Conservation (phyloP, 2,113 vertebrate species). For the Saccopteryx leptura region DNA sequence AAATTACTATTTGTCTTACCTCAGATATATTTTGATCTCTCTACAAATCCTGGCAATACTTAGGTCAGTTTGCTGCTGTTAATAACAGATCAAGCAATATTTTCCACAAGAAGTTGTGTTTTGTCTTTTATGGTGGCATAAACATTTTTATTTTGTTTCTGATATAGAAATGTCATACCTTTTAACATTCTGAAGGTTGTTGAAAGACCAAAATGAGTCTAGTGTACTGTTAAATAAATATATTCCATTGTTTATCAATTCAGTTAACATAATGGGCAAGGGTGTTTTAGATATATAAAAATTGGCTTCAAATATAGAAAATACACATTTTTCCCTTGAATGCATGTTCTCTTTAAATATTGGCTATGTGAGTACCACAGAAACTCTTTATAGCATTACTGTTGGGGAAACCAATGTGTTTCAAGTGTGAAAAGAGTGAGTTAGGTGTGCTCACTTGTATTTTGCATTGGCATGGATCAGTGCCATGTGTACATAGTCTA, state of each 20-base stretch:
- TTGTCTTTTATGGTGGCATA: slow-evolving; percentile 54
- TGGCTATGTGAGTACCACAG: neutral
- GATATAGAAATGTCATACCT: slow-evolving; percentile 56
- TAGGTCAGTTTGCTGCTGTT: slow-evolving; percentile 56
- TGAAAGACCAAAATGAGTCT: slow-evolving; percentile 44
- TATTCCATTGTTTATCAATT: slow-evolving; percentile 5
- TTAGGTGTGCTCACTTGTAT: no score
- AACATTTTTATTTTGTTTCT: slow-evolving; percentile 47
- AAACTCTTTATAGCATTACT: neutral
- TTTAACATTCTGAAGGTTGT: slow-evolving; percentile 43
- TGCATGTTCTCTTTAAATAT: neutral
- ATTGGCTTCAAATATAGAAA: slow-evolving; percentile 13
- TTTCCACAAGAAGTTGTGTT: neutral
- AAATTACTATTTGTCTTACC: neutral
- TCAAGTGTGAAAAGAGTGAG: no score
- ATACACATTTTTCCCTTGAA: neutral
- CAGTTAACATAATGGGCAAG: neutral
- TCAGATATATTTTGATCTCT: slow-evolving; percentile 44
- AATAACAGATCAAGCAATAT: slow-evolving; percentile 44
- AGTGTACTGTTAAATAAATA: slow-evolving; percentile 41
- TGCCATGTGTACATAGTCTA: no score
- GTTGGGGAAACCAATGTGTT: neutral
- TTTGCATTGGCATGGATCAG: no score
- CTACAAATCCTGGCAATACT: neutral
- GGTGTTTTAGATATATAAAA: slow-evolving; percentile 43